phyloP scores from a whole-genome alignment of 2,797 vertebrate genomes.

The Dermochelys coriacea region DNA sequence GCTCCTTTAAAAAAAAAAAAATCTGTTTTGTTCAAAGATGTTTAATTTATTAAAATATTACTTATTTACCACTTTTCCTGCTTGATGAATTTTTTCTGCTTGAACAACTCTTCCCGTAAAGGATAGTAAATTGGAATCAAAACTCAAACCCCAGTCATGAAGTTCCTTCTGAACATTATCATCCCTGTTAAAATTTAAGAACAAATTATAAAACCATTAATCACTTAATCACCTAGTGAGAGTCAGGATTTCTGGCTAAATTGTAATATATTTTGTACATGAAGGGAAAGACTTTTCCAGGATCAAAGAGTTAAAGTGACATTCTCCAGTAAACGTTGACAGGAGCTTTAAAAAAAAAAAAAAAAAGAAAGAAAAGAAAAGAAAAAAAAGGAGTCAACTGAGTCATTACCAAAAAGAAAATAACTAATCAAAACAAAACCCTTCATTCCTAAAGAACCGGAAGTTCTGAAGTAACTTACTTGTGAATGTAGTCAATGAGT shows the following conservation, averaged over 20 bases:
- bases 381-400: background rate
- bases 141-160: constrained; percentile 91
- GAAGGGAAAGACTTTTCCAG: background rate
- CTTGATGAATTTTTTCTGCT: constrained; percentile 90
- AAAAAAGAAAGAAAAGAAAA: no score
- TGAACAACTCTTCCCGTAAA: constrained; percentile 90
- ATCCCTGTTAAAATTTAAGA: constrained; percentile 81
- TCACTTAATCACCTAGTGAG: background rate
- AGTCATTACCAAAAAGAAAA: background rate
- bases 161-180: constrained; percentile 87
- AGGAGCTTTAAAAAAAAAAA: no score
- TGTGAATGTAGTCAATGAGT: constrained; percentile 86
- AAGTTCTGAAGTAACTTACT: constrained; percentile 69
- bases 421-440: background rate
- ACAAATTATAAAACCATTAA: background rate
- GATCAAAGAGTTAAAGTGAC: background rate
- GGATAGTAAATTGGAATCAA: constrained; percentile 87
- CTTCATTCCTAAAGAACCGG: background rate
- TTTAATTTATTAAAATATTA: background rate
- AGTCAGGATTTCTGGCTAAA: background rate
- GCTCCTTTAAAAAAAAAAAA: background rate
- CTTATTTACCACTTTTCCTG: constrained; percentile 81
- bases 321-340: background rate
- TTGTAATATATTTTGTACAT: background rate
- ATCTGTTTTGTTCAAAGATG: background rate